Percentiles rank a stretch among this genome's conserved stretches.
Conservation (phyloP, 2,113 vertebrate genomes). For the human (Homo sapiens) region DNA sequence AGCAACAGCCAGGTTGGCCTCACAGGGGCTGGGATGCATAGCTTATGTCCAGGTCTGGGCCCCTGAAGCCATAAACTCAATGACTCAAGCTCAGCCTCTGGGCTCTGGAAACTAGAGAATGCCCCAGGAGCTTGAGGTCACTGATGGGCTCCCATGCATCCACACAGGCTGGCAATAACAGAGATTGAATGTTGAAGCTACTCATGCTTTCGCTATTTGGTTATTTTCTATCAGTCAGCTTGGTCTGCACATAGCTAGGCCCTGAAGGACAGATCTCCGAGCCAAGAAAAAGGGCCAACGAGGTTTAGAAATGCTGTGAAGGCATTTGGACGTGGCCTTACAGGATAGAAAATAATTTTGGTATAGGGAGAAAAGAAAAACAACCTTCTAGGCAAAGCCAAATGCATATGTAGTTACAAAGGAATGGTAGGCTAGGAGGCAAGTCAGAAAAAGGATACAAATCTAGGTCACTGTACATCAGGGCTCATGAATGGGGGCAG, state of each 20-base stretch:
- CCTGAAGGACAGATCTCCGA: neutral
- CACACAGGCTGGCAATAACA: too few species aligned
- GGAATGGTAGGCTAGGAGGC: neutral
- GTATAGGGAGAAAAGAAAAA: neutral
- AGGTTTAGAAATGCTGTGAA: neutral
- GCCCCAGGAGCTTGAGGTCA: neutral
- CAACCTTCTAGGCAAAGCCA: neutral
- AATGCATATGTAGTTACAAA: neutral
- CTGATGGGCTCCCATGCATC: accelerated
- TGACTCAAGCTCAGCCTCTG: neutral
- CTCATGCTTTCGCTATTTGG: neutral
- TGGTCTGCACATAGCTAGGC: neutral
- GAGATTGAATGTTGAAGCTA: neutral
- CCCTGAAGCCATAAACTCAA: neutral
- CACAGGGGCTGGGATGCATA: neutral
- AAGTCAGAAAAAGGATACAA: neutral
- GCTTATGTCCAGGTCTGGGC: neutral
- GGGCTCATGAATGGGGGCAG: neutral
- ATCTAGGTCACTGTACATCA: neutral
- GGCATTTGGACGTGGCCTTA: neutral
- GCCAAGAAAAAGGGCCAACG: neutral
- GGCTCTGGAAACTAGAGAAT: neutral
- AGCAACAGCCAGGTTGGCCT: too few species aligned
- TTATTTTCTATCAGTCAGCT: neutral
- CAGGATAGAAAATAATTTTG: neutral